Percentiles rank a stretch among this genome's conserved stretches.
These are phyloP conservation scores for Papilio gigon DNA, from an alignment of 2,888 invertebrate genomes.

Conservation along the genomic window DNA sequence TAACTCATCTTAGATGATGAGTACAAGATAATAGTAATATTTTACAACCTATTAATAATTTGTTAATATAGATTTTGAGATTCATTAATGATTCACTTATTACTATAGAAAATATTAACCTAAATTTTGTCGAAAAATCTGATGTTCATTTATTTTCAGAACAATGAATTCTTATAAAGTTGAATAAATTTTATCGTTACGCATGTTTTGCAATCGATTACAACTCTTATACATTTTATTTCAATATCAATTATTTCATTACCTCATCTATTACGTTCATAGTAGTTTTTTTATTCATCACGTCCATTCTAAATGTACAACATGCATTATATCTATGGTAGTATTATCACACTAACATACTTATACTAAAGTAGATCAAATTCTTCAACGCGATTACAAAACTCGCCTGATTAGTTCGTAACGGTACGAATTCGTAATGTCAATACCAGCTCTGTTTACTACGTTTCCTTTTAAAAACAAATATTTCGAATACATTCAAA, in stretches of 20 bases:
- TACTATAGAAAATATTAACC: no score
- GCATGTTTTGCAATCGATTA: not conserved
- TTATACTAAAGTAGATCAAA: slow-evolving; percentile 64
- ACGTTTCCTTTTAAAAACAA: not conserved
- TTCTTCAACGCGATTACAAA: slow-evolving; percentile 52
- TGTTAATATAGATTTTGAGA: not conserved
- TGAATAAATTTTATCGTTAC: not conserved
- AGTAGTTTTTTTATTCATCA: slow-evolving; percentile 7
- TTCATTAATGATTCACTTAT: no score
- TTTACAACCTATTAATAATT: not conserved
- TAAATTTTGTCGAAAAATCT: no score
- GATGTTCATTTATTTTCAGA: no score
- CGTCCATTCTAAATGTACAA: slow-evolving; percentile 20
- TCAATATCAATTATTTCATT: not conserved
- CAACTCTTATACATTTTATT: not conserved
- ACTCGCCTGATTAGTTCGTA: slow-evolving; percentile 49
- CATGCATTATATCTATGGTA: slow-evolving; percentile 22
- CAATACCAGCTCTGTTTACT: slow-evolving; percentile 32
- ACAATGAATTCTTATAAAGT: not conserved
- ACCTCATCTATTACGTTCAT: not conserved
- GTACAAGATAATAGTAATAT: not conserved
- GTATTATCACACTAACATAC: slow-evolving; percentile 42
- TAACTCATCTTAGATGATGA: not conserved
- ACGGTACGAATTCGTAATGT: slow-evolving; percentile 35
- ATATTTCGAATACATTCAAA: not conserved